Evolutionary conservation across 2,797 vertebrate species (phyloP), one percentile per base, ranked within the genome.

Genomic region (Amphiprion clarkii): DNA sequence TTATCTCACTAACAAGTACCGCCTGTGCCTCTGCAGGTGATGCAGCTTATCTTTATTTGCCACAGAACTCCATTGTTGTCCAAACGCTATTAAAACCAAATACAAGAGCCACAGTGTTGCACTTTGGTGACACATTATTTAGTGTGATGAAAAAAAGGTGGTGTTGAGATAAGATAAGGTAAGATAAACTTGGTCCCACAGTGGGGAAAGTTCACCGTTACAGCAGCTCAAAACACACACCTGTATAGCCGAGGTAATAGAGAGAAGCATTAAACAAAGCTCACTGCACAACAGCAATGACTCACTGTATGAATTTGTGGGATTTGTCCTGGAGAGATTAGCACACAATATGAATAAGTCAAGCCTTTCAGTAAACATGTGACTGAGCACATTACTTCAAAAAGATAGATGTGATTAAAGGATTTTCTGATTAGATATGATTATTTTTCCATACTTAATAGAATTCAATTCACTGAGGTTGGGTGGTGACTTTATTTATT

Each of bases 301-400:
- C 44, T 76, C 57, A 64, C 27, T 42, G 29, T 14, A n/a, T 12
- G 31, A 59, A 9, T 67, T 46, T 65, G 29, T 29, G 6, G 11
- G 17, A 53, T 16, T 52, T 52, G 39, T 36, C 54, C 59, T 33
- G 16, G 2, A 48, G 21, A 21, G 9, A 68, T 58, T 6, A 36
- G 53, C 49, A 71, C 79, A 74, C 42, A 54, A 44, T 42, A 27
- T 12, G 0, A 25, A 17, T 33, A 33, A 27, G 17, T 0, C 19
- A 27, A 57, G 31, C 44, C 51, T 23, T 29, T 23, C 25, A 58
- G 27, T 66, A 71, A 71, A 71, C 23, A 60, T 19, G 10, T 19
- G 17, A 0, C 8, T 62, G 27, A 72, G 6, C 14, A n/a, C 42
- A 39, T 23, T 56, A 9, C 19, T 59, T 44, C 3, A 48, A 27